phyloP scores from a whole-genome alignment of 1,140 invertebrate genomes.

The Bombus huntii region DNA sequence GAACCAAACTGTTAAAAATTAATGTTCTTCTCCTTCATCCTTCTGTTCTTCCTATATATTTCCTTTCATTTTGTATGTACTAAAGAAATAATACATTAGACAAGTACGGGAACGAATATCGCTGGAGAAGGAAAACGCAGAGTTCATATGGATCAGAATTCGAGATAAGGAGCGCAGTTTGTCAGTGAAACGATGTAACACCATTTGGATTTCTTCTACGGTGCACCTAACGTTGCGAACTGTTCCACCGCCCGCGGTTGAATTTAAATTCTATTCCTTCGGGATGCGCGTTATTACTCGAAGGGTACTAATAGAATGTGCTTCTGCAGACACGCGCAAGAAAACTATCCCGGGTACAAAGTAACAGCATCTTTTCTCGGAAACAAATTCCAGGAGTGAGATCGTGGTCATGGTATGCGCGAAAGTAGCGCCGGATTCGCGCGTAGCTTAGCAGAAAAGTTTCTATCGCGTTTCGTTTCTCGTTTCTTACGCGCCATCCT shows the following conservation, averaged over 20 bases:
- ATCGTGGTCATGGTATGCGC: slow-evolving; percentile 13
- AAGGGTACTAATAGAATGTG: slow-evolving; percentile 22
- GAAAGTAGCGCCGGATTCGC: slow-evolving; percentile 26
- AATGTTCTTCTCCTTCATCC: no score
- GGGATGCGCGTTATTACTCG: slow-evolving; percentile 13
- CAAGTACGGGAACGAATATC: no score
- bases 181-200: not conserved
- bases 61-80: not conserved
- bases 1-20: not conserved
- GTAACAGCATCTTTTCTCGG: slow-evolving; percentile 27
- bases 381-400: slow-evolving; percentile 34
- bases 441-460: slow-evolving; percentile 43
- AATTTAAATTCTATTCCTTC: slow-evolving; percentile 34
- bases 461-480: slow-evolving; percentile 20
- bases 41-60: no score
- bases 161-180: not conserved
- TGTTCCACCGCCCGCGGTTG: not conserved
- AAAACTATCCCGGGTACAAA: slow-evolving; percentile 29
- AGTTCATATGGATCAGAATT: slow-evolving; percentile 1
- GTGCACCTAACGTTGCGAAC: not conserved
- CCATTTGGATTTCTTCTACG: not conserved
- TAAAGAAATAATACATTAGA: not conserved
- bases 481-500: slow-evolving; percentile 24
- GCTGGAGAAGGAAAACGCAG: no score
- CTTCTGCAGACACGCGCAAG: slow-evolving; percentile 29